Evolutionary conservation across 1,140 invertebrate genomes (phyloP).

Genomic region (Drosophila pachea): DNA sequence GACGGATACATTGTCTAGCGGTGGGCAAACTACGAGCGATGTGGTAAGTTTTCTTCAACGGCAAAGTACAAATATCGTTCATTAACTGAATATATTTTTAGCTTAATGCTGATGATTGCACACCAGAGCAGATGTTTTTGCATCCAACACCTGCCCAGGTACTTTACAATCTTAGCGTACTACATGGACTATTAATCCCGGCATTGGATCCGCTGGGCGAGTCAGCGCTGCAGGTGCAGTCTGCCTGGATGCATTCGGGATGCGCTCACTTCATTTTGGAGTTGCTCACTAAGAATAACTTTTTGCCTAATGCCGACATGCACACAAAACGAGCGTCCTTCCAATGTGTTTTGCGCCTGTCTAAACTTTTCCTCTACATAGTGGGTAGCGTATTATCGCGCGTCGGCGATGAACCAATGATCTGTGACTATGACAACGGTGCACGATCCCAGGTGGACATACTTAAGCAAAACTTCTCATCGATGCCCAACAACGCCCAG

Average conservation of each 20-base stretch:
- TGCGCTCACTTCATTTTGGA: conserved; percentile 89
- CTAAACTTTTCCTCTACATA: conserved; percentile 92
- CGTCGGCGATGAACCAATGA: conserved; percentile 74
- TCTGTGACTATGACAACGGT: conserved; percentile 65
- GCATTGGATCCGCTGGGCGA: conserved; percentile 90
- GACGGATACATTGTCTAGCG: conserved; percentile 35
- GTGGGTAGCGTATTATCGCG: conserved; percentile 84
- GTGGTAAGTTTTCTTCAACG: conserved; percentile 2
- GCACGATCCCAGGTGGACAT: conserved; percentile 77
- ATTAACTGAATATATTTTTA: conserved; percentile 4
- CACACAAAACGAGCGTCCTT: conserved; percentile 91
- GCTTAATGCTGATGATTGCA: conserved; percentile 78
- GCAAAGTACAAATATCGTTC: neutral
- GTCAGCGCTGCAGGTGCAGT: conserved; percentile 91
- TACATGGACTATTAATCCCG: conserved; percentile 95
- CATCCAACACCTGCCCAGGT: conserved; percentile 87
- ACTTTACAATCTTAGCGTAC: conserved; percentile 87
- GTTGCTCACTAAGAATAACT: conserved; percentile 93
- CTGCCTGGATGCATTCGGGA: conserved; percentile 86
- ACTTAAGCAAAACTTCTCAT: conserved; percentile 79
- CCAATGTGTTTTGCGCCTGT: conserved; percentile 91
- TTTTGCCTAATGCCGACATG: conserved; percentile 89
- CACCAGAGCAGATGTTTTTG: conserved; percentile 87
- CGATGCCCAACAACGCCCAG: conserved; percentile 80
- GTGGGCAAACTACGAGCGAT: conserved; percentile 32